Evolutionary conservation across 2,797 vertebrate genomes (phyloP), one percentile per base, ranked within the genome.

Genomic region (Enteromius viviparus): DNA sequence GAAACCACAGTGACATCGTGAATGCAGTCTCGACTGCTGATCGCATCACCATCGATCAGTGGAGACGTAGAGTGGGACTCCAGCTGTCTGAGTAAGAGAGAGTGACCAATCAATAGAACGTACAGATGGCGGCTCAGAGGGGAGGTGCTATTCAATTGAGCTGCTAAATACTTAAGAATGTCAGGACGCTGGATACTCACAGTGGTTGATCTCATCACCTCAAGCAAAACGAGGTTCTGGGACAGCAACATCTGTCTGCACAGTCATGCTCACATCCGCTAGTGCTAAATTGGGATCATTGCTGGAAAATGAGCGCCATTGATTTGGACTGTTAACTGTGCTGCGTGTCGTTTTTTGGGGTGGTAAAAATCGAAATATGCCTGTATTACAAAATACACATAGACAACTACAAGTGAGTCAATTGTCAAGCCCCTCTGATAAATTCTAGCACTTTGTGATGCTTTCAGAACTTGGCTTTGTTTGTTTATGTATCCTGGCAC

Each of bases 31-130:
- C 85, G 74, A 82, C 87, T 85, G 83, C 83, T 65, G 84, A 85
- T 85, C 85, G 78, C 91, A 90, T 88, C 89, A 87, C 74, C 86
- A 88, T 87, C 89, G 91, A 92, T 93, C 91, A 90, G 88, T 89
- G 77, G 49, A 85, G 85, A 87, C 84, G 74, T 85, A 85, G 87
- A 89, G 85, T 89, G 82, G 85, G 80, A 84, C 89, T 85, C 87
- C 88, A 83, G 84, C 91, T 87, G 89, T 87, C 86, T 87, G 86
- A 87, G 82, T 82, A 85, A 86, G 89, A 86, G 91, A 80, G 84
- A 88, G 90, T 90, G 87, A 88, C 88, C 85, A 87, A 91, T 93
- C 92, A 89, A 93, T 93, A 90, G 82, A 89, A 84, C 84, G 42
- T 85, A 86, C 89, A 91, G 89, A 89, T 88, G 86, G 86, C 64